Base-by-base conservation (phyloP, 1,140 invertebrate genomes). In the Bradysia coprophila region DNA sequence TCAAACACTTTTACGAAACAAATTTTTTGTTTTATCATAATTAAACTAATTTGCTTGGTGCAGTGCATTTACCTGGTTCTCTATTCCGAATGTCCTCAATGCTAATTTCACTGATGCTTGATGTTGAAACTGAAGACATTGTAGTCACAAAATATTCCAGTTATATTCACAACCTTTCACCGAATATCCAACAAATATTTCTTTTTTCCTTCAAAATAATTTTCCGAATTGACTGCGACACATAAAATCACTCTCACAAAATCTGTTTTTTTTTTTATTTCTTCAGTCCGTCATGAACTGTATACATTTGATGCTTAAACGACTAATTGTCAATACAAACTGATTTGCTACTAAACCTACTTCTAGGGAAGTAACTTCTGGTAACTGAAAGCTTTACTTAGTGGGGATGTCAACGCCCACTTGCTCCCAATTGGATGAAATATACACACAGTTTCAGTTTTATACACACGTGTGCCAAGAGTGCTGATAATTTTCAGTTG, bases 61-160 rank as follows among this genome's bases (percentile, higher is more conserved):
- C n/a, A n/a, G n/a, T n/a, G n/a, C n/a, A n/a, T 5, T 15, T 22
- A 43, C 34, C 36, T 43, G 42, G 19, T 36, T 38, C 21, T 18
- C 36, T 15, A 8, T 21, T 24, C 38, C 20, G 41, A 42, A 42
- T 42, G 22, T 42, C 42, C 24, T 43, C 42, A 16, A 43, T 28
- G 28, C 42, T 43, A 16, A 43, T 43, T 38, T 43, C 42, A 43
- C 42, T 43, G 36, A 34, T 31, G 13, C 34, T 38, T 28, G 42
- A 43, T 38, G 41, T 31, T 22, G 41, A 42, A 23, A 15, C 28
- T 20, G 28, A 34, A 20, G 42, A 43, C 42, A 43, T 43, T 22
- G 13, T 42, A 21, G 5, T 15, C 24, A 42, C 13, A 21, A 23
- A 36, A 22, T 31, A 15, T 41, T 31, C 33, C 4, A n/a, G 8